These are phyloP conservation scores for Brenthis hecate DNA, from an alignment of 2,888 invertebrate species.

Conservation along the genomic window DNA sequence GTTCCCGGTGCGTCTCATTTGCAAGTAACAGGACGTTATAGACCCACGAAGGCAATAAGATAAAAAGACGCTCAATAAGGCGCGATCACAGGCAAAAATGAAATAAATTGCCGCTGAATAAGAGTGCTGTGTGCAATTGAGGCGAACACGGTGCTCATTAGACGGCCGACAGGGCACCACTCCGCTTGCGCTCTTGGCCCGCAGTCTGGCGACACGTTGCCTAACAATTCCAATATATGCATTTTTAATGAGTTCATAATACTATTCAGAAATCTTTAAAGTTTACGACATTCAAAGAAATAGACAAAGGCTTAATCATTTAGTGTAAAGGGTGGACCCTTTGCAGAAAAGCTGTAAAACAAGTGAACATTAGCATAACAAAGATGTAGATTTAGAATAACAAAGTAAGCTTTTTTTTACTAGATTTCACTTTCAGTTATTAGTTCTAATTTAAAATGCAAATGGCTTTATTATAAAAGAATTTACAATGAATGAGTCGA, in stretches of 20 bases:
- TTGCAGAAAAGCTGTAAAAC: slow-evolving; percentile 75
- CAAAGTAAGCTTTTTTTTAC: slow-evolving; percentile 58
- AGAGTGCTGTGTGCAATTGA: slow-evolving; percentile 81
- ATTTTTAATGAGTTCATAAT: slow-evolving; percentile 39
- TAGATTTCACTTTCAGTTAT: slow-evolving; percentile 75
- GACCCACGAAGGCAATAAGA: slow-evolving; percentile 80
- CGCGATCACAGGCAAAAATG: slow-evolving; percentile 82
- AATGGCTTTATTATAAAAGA: slow-evolving; percentile 46
- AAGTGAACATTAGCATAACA: slow-evolving; percentile 74
- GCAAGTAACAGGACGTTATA: slow-evolving; percentile 81
- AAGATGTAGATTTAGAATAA: slow-evolving; percentile 70
- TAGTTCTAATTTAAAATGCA: slow-evolving; percentile 42
- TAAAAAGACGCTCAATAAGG: slow-evolving; percentile 81
- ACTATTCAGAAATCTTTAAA: slow-evolving; percentile 51
- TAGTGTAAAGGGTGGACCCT: slow-evolving; percentile 45
- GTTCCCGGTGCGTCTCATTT: slow-evolving; percentile 78
- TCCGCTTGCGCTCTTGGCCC: slow-evolving; percentile 31
- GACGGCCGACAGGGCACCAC: slow-evolving; percentile 51
- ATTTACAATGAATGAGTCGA: slow-evolving; percentile 54
- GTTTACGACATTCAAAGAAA: slow-evolving; percentile 45
- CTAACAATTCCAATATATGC: slow-evolving; percentile 51
- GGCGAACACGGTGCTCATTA: slow-evolving; percentile 81
- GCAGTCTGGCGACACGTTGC: slow-evolving; percentile 39
- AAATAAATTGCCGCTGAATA: slow-evolving; percentile 82
- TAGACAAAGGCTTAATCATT: slow-evolving; percentile 60